A percentile compares a stretch with the other conserved stretches of the same genome.
Evolutionary conservation across 2,797 vertebrate genomes (phyloP).

Genomic region (Scolopax bukidnonensis): DNA sequence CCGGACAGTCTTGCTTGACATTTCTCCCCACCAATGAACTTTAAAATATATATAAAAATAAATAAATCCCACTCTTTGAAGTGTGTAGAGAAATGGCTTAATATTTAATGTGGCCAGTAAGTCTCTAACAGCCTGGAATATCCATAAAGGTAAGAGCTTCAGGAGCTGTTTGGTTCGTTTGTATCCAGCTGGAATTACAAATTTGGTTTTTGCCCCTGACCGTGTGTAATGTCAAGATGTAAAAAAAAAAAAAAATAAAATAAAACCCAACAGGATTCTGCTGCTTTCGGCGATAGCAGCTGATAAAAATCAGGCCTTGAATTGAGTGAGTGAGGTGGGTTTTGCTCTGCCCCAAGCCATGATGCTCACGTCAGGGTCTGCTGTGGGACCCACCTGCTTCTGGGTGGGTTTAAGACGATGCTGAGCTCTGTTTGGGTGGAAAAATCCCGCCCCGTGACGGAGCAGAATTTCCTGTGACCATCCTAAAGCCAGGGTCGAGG

Average conservation of each 20-base stretch:
- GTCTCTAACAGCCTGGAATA: neutral
- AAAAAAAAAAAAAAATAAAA: no score
- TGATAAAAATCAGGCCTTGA: neutral
- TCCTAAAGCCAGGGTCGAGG: neutral
- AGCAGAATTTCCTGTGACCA: neutral
- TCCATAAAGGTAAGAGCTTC: neutral
- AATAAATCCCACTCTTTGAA: neutral
- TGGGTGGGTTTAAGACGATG: neutral
- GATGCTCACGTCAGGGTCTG: neutral
- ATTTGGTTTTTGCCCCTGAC: neutral
- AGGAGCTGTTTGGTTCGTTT: neutral
- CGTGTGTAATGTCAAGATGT: accelerated
- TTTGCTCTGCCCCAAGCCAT: neutral
- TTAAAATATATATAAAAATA: neutral
- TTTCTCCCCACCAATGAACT: neutral
- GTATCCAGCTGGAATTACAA: neutral
- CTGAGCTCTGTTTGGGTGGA: neutral
- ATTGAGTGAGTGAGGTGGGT: accelerated
- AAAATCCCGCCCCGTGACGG: neutral
- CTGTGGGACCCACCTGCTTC: neutral
- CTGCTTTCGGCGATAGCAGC: accelerated
- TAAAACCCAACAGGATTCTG: accelerated
- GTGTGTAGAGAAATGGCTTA: neutral
- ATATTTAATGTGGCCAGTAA: neutral
- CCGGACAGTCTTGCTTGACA: neutral